Percentiles rank a stretch among this genome's conserved stretches.
These are phyloP conservation scores for Tyrophagus putrescentiae DNA, from an alignment of 1,140 invertebrate genomes.

Conservation along the genomic window DNA sequence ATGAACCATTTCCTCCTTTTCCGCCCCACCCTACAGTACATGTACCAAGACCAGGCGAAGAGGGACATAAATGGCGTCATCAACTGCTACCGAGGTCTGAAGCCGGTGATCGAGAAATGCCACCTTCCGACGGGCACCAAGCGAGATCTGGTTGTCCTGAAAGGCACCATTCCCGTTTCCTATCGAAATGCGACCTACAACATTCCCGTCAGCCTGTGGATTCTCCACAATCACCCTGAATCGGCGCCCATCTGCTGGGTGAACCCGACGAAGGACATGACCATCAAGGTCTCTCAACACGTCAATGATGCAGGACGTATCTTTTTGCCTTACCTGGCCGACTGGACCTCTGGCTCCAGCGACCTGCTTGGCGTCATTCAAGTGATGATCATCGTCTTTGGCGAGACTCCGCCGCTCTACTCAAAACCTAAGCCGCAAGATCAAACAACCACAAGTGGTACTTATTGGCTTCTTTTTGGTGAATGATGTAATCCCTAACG, in stretches of 20 bases:
- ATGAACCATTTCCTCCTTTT: constrained; percentile 1
- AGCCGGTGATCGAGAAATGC: constrained; percentile 40
- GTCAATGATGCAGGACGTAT: constrained; percentile 92
- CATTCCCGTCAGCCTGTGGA: constrained; percentile 89
- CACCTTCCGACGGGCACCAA: constrained; percentile 76
- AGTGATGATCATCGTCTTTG: constrained; percentile 81
- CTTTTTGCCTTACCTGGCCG: constrained; percentile 87
- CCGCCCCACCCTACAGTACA: too few species aligned
- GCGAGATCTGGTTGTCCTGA: constrained; percentile 64
- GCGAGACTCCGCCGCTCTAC: constrained; percentile 87
- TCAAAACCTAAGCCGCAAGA: constrained; percentile 31
- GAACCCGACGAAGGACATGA: constrained; percentile 85
- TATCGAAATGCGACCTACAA: constrained; percentile 83
- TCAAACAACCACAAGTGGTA: background rate
- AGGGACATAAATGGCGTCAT: constrained; percentile 55
- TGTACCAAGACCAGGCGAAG: constrained; percentile 54
- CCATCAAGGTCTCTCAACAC: constrained; percentile 79
- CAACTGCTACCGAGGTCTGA: constrained; percentile 52
- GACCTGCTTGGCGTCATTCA: constrained; percentile 72
- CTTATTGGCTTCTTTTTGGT: background rate
- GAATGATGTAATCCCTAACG: background rate
- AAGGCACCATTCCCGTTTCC: constrained; percentile 78
- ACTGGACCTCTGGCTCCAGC: constrained; percentile 63
- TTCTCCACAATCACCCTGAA: constrained; percentile 90
- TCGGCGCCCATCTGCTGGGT: constrained; percentile 97